These are phyloP conservation scores for Diorhabda elongata DNA, from an alignment of 1,140 invertebrate species.

Conservation along the genomic window DNA sequence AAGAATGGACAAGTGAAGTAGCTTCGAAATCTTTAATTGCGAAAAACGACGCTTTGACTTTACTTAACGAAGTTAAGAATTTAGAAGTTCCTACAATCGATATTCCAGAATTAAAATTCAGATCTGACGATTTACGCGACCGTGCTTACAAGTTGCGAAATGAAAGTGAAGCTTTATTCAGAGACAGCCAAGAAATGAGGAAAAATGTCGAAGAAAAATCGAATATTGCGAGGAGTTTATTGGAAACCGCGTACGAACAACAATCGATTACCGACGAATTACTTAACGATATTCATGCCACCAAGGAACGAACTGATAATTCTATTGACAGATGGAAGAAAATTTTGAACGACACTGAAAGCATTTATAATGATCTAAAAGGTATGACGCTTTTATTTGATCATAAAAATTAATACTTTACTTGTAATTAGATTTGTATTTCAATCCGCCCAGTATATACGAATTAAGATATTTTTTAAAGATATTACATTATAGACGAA, in stretches of 20 bases:
- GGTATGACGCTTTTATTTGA: slow-evolving; percentile 50
- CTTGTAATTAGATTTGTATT: no score
- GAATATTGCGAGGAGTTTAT: slow-evolving; percentile 44
- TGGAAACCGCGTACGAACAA: slow-evolving; percentile 54
- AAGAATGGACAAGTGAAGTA: slow-evolving; percentile 66
- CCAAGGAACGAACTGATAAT: slow-evolving; percentile 69
- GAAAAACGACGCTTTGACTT: slow-evolving; percentile 72
- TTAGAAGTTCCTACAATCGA: slow-evolving; percentile 72
- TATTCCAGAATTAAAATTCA: slow-evolving; percentile 61
- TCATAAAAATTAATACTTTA: no score
- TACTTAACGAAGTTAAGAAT: slow-evolving; percentile 72
- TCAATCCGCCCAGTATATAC: no score
- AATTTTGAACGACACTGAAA: slow-evolving; percentile 80
- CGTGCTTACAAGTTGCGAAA: slow-evolving; percentile 47
- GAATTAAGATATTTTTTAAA: no score
- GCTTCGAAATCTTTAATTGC: slow-evolving; percentile 66
- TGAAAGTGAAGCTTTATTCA: slow-evolving; percentile 47
- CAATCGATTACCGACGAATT: slow-evolving; percentile 64
- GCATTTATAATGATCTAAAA: slow-evolving; percentile 78
- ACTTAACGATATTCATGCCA: slow-evolving; percentile 63
- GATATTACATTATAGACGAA: no score
- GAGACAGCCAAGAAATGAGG: slow-evolving; percentile 51
- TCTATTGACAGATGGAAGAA: slow-evolving; percentile 80
- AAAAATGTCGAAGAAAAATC: slow-evolving; percentile 48
- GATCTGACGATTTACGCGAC: slow-evolving; percentile 59